Percentiles rank a stretch among this genome's conserved stretches.
These are phyloP conservation scores for Palythoa grandis DNA, from an alignment of 92 coral and sea anemone genomes.

Conservation along the genomic window DNA sequence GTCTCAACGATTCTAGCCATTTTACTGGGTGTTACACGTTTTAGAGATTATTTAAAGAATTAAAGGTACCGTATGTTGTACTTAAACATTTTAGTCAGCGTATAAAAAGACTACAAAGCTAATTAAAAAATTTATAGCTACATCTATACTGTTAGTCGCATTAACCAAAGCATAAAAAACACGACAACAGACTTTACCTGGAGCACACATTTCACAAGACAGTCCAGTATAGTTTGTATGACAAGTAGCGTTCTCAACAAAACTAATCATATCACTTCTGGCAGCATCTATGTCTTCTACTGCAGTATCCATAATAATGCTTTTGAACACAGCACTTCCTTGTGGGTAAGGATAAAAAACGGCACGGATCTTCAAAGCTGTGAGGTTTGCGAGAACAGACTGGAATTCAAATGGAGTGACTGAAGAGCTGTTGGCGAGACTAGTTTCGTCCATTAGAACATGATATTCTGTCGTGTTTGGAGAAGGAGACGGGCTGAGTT, in stretches of 20 bases:
- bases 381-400: constrained; percentile 80
- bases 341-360: constrained; percentile 49
- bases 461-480: constrained; percentile 53
- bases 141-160: too few species aligned
- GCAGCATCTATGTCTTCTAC: constrained; percentile 37
- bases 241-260: constrained; percentile 86
- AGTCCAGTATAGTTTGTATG: constrained; percentile 88
- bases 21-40: too few species aligned
- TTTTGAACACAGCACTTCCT: constrained; percentile 65
- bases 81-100: too few species aligned
- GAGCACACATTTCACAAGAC: constrained; percentile 84
- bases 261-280: constrained; percentile 51
- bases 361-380: constrained; percentile 73
- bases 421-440: constrained; percentile 41
- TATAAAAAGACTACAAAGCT: too few species aligned
- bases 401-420: constrained; percentile 76
- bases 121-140: too few species aligned
- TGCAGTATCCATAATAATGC: constrained; percentile 71
- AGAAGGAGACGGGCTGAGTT: constrained; percentile 59
- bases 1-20: too few species aligned
- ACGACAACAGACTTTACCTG: constrained; percentile 52
- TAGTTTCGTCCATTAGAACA: constrained; percentile 72
- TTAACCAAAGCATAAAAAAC: not conserved
- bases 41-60: too few species aligned
- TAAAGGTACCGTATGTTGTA: too few species aligned